Percentiles rank a stretch among this genome's conserved stretches.
These are phyloP conservation scores for Sander vitreus DNA, from an alignment of 2,113 vertebrate species.

Conservation along the genomic window DNA sequence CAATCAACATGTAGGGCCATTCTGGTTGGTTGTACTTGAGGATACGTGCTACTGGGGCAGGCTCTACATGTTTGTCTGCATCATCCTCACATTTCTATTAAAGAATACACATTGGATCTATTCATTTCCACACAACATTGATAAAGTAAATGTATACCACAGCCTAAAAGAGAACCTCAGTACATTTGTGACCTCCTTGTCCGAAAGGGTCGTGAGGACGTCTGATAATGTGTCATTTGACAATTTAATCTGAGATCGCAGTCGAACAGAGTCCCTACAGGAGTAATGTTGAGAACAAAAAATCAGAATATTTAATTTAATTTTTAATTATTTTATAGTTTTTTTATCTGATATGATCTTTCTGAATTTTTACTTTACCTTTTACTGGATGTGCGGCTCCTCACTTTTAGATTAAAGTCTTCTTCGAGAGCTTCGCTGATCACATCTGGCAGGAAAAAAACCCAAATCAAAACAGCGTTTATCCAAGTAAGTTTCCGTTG, in stretches of 20 bases:
- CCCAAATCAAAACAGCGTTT: slow-evolving; percentile 1
- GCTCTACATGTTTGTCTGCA: slow-evolving; percentile 44
- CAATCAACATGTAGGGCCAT: slow-evolving; percentile 86
- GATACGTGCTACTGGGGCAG: slow-evolving; percentile 81
- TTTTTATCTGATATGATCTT: background rate
- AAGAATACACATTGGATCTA: background rate
- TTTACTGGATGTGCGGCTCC: slow-evolving; percentile 60
- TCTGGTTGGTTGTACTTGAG: slow-evolving; percentile 84
- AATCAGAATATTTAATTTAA: background rate
- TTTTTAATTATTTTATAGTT: background rate
- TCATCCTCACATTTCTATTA: slow-evolving; percentile 58
- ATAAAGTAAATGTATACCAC: background rate
- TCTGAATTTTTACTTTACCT: slow-evolving; percentile 66
- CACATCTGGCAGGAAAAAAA: slow-evolving; percentile 48
- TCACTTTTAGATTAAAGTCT: slow-evolving; percentile 36
- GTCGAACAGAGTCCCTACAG: slow-evolving; percentile 74
- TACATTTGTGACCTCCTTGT: slow-evolving; percentile 56
- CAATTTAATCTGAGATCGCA: slow-evolving; percentile 72
- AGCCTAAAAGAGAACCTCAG: background rate
- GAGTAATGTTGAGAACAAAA: slow-evolving; percentile 11
- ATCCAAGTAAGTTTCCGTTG: slow-evolving; percentile 1
- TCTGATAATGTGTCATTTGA: slow-evolving; percentile 65
- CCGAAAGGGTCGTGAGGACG: slow-evolving; percentile 40
- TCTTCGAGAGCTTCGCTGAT: slow-evolving; percentile 52
- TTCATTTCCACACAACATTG: background rate